These are phyloP conservation scores for Steatocranus sp. DNA, from an alignment of 2,797 vertebrate species.

Conservation along the genomic window DNA sequence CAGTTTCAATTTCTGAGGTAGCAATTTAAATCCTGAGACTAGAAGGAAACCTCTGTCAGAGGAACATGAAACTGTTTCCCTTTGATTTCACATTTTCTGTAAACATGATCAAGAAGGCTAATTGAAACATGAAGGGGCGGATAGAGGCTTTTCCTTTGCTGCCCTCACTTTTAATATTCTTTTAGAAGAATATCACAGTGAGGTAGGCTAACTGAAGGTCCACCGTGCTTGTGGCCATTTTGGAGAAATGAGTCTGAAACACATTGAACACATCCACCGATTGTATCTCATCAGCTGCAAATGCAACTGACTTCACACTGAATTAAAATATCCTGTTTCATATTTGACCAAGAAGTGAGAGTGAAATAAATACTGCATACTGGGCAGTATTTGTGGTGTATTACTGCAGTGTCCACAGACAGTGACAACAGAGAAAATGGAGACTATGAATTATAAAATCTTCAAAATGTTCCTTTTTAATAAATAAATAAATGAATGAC, in stretches of 20 bases:
- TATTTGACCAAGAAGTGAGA: neutral
- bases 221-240: conserved; percentile 1
- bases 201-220: conserved; percentile 11
- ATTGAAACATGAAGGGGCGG: neutral
- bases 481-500: neutral
- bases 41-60: neutral
- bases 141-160: neutral
- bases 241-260: conserved; percentile 11
- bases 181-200: conserved; percentile 37
- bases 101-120: conserved; percentile 10
- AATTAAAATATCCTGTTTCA: neutral
- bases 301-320: neutral
- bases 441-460: neutral
- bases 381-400: neutral
- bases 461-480: neutral
- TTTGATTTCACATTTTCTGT: neutral
- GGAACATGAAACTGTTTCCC: conserved; percentile 5
- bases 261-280: neutral
- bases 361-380: neutral
- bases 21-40: neutral
- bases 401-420: neutral
- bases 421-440: neutral
- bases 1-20: neutral
- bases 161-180: neutral
- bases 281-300: neutral